These are phyloP conservation scores for Lepus europaeus DNA, from an alignment of 2,113 vertebrate species.

Conservation along the genomic window DNA sequence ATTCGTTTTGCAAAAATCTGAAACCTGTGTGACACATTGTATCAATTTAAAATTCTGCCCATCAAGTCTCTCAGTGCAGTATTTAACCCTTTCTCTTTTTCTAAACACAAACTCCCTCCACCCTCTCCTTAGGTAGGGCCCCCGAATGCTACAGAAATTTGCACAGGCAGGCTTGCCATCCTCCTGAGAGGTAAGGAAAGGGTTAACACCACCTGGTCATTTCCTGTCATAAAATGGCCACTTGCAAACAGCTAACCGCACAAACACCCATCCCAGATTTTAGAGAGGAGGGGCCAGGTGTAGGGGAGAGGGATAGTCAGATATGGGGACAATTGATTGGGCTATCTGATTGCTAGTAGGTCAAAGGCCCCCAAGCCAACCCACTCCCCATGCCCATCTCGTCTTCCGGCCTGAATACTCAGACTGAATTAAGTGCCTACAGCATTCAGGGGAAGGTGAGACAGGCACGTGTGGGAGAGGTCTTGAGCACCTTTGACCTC, in stretches of 20 bases:
- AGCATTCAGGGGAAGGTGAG: constrained; percentile 88
- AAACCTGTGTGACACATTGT: constrained; percentile 80
- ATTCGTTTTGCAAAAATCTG: constrained; percentile 83
- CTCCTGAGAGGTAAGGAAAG: constrained; percentile 85
- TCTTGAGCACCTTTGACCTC: constrained; percentile 84
- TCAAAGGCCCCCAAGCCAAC: constrained; percentile 85
- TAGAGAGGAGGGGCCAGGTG: constrained; percentile 82
- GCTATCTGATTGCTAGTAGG: constrained; percentile 55
- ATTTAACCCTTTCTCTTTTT: constrained; percentile 89
- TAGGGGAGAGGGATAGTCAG: neutral
- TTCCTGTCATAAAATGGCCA: constrained; percentile 93
- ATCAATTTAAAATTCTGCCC: constrained; percentile 78
- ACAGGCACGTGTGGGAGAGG: constrained; percentile 80
- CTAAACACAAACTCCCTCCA: constrained; percentile 80
- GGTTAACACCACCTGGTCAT: constrained; percentile 87
- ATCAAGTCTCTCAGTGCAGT: constrained; percentile 82
- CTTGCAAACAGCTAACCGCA: constrained; percentile 96
- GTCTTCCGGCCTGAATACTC: constrained; percentile 87
- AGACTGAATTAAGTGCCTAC: constrained; percentile 60
- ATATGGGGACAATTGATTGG: neutral
- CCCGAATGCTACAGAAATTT: constrained; percentile 76
- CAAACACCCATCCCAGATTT: constrained; percentile 94
- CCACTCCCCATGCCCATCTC: constrained; percentile 80
- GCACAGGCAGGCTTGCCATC: constrained; percentile 72
- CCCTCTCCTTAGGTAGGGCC: constrained; percentile 73